Evolutionary conservation across 2,888 invertebrate genomes (phyloP).

Genomic region (Tenthredo livida): DNA sequence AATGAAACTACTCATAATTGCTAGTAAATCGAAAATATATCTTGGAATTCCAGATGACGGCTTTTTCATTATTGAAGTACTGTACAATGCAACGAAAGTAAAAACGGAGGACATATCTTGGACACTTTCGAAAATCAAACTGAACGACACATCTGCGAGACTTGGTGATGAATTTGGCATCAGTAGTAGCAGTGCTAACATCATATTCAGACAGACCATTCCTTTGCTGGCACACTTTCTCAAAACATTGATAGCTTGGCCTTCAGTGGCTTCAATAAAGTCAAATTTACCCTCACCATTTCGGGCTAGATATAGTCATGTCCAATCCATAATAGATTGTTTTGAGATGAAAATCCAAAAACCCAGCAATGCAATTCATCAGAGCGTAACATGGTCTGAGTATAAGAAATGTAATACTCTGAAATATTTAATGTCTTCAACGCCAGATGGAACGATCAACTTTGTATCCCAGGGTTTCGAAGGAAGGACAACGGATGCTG

Average conservation of each 20-base stretch:
- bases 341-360: constrained; percentile 67
- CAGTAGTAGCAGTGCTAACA: constrained; percentile 54
- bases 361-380: constrained; percentile 62
- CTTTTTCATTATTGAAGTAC: no score
- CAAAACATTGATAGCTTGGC: constrained; percentile 52
- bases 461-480: constrained; percentile 64
- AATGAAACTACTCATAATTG: constrained; percentile 39
- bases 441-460: constrained; percentile 63
- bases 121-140: constrained; percentile 55
- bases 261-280: constrained; percentile 30
- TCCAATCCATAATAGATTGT: constrained; percentile 64
- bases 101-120: no score
- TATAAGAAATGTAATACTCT: constrained; percentile 69
- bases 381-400: constrained; percentile 67
- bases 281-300: constrained; percentile 55
- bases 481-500: constrained; percentile 59
- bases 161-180: constrained; percentile 56
- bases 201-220: constrained; percentile 56
- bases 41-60: constrained; percentile 29
- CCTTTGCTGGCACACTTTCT: constrained; percentile 56
- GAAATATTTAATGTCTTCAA: constrained; percentile 67
- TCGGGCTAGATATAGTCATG: constrained; percentile 59
- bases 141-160: constrained; percentile 57
- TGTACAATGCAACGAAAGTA: no score
- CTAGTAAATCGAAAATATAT: constrained; percentile 26